Evolutionary conservation across 2,113 vertebrate species (phyloP).

Genomic region (Pangasianodon gigas): DNA sequence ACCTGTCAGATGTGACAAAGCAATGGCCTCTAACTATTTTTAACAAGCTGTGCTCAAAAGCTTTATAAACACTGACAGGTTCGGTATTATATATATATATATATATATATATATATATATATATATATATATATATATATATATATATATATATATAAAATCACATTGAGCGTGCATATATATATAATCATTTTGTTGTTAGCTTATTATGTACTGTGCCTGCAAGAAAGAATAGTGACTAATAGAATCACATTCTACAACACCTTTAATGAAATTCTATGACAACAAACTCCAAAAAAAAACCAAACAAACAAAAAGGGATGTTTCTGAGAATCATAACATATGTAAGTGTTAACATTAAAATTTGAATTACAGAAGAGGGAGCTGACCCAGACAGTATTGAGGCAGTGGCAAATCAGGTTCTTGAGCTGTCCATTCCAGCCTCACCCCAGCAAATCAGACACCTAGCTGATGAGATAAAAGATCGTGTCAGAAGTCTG

Average conservation of each 20-base stretch:
- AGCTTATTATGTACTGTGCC: neutral
- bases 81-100: no score
- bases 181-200: neutral
- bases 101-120: no score
- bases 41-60: neutral
- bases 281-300: neutral
- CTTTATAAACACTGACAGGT: neutral
- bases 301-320: neutral
- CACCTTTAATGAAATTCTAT: neutral
- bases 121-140: no score
- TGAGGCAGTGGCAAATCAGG: constrained; percentile 85
- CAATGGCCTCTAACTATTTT: neutral
- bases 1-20: neutral
- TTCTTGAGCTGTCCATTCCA: constrained; percentile 90
- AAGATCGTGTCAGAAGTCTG: constrained; percentile 85
- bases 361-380: constrained; percentile 79
- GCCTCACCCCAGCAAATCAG: constrained; percentile 89
- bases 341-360: neutral
- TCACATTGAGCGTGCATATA: neutral
- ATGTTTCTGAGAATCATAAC: neutral
- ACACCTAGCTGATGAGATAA: constrained; percentile 87
- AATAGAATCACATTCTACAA: neutral
- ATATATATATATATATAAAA: no score
- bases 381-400: constrained; percentile 95
- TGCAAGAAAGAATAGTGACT: neutral